A percentile compares a stretch with the other conserved stretches of the same genome.
These are phyloP conservation scores for Gallinago nigripennis DNA, from an alignment of 2,797 vertebrate genomes.

Conservation along the genomic window DNA sequence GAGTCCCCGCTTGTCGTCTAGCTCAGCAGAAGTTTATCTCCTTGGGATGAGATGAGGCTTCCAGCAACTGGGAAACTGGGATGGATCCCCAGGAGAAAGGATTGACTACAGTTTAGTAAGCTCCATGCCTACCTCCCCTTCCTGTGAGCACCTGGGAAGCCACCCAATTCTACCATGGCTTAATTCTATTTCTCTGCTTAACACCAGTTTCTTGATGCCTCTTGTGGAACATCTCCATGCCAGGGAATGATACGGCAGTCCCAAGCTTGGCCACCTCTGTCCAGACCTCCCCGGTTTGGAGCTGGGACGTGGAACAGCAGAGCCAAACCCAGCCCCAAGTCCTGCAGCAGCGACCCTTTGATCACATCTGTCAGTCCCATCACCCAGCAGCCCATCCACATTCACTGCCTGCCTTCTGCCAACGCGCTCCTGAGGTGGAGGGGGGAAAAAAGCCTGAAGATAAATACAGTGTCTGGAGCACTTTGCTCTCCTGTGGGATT, in stretches of 20 bases:
- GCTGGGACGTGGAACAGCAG: fast-evolving
- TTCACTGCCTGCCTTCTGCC: not conserved
- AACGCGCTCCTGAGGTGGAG: not conserved
- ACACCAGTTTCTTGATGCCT: not conserved
- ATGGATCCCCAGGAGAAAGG: not conserved
- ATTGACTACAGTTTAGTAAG: not conserved
- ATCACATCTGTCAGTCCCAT: not conserved
- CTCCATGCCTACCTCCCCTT: not conserved
- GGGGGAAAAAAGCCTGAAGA: not conserved
- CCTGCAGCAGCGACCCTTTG: not conserved
- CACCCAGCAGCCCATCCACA: not conserved
- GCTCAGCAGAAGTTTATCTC: not conserved
- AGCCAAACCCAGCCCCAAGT: not conserved
- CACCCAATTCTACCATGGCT: not conserved
- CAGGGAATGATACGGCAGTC: not conserved
- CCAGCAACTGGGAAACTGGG: not conserved
- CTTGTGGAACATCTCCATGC: not conserved
- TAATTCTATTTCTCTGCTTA: not conserved
- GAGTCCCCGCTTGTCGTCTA: not conserved
- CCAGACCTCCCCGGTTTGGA: not conserved
- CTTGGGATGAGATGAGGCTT: not conserved
- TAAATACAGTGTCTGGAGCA: not conserved
- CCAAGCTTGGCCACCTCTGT: not conserved
- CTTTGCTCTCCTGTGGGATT: not conserved
- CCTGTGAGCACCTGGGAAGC: not conserved